These are phyloP conservation scores for Drosophila guanche DNA, from an alignment of 1,140 invertebrate species.

Conservation along the genomic window DNA sequence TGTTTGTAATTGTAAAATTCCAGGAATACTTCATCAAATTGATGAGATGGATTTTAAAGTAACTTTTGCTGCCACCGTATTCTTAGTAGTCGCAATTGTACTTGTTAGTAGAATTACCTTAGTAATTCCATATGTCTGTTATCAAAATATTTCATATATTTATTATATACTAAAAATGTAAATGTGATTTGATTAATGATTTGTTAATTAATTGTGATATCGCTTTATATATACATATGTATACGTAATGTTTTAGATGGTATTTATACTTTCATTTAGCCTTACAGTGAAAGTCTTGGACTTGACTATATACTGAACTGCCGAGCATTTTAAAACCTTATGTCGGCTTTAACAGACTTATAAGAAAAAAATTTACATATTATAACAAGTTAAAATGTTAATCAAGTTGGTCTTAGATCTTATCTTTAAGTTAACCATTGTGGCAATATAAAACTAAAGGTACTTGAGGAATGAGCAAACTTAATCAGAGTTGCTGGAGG, in stretches of 20 bases:
- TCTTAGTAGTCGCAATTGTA: constrained; percentile 56
- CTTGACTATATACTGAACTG: too few species aligned
- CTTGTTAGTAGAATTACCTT: constrained; percentile 54
- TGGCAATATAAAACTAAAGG: too few species aligned
- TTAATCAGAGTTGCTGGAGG: too few species aligned
- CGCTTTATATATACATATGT: constrained; percentile 8
- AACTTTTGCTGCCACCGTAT: constrained; percentile 77
- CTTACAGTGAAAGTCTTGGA: too few species aligned
- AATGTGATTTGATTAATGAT: constrained; percentile 37
- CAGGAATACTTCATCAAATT: constrained; percentile 83
- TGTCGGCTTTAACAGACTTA: too few species aligned
- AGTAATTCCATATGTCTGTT: constrained; percentile 53
- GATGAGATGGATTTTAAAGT: constrained; percentile 83
- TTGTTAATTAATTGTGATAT: constrained; percentile 55
- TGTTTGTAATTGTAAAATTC: constrained; percentile 78
- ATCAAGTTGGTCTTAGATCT: too few species aligned
- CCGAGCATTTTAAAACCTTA: not conserved
- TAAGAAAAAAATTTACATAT: too few species aligned
- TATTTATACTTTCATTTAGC: too few species aligned
- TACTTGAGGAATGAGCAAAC: too few species aligned
- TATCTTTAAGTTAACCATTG: too few species aligned
- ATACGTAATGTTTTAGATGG: too few species aligned
- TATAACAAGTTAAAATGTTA: too few species aligned
- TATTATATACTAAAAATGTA: constrained; percentile 10
- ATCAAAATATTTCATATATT: constrained; percentile 24